These are phyloP conservation scores for Anoplius nigerrimus DNA, from an alignment of 2,888 invertebrate species.

Conservation along the genomic window DNA sequence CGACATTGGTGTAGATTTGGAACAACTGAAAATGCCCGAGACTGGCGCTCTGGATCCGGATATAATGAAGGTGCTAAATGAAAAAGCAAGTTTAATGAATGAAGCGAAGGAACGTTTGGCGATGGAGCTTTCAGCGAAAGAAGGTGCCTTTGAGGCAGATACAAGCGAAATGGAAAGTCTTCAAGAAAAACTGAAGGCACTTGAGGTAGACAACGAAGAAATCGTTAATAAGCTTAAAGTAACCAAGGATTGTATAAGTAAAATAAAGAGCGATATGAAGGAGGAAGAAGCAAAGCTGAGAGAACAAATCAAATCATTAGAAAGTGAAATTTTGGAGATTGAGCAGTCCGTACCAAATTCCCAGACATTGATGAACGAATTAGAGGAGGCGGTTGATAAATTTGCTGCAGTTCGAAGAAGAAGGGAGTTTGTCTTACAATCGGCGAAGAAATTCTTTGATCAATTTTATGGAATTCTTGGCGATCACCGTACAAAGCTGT, in stretches of 20 bases:
- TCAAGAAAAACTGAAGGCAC: constrained; percentile 43
- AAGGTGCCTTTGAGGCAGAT: constrained; percentile 33
- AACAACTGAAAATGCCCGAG: constrained; percentile 64
- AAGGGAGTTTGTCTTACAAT: constrained; percentile 49
- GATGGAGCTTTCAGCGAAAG: constrained; percentile 30
- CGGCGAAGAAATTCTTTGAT: constrained; percentile 57
- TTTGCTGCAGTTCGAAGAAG: constrained; percentile 54
- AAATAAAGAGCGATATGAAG: constrained; percentile 45
- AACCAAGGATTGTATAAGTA: constrained; percentile 48
- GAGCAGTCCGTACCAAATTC: constrained; percentile 43
- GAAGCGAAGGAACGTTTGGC: constrained; percentile 42
- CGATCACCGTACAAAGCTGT: constrained; percentile 50
- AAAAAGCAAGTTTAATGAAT: constrained; percentile 42
- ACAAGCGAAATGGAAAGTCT: constrained; percentile 46
- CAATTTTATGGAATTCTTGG: constrained; percentile 54
- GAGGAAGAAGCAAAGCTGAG: constrained; percentile 53
- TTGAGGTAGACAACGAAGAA: constrained; percentile 45
- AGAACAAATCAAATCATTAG: constrained; percentile 55
- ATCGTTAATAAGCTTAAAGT: constrained; percentile 49
- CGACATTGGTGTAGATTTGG: constrained; percentile 46
- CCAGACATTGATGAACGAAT: constrained; percentile 39
- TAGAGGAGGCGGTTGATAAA: constrained; percentile 59
- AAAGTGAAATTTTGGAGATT: constrained; percentile 48
- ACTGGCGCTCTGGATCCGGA: constrained; percentile 49
- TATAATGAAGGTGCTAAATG: constrained; percentile 47